Conservation (phyloP, 1,140 invertebrate species). For the Neuroterus valhalla region DNA sequence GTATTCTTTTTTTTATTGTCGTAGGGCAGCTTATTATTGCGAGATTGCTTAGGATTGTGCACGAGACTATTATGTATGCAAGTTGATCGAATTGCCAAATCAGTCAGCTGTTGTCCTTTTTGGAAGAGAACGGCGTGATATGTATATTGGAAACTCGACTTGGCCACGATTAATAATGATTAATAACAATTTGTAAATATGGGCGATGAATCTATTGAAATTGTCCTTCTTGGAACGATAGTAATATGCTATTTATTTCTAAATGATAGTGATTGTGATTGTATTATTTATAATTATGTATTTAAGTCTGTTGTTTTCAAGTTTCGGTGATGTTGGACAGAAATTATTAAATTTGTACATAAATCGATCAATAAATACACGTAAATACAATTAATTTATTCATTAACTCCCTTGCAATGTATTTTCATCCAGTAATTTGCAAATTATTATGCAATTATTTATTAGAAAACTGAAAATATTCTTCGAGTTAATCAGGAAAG, state of each 20-base stretch:
- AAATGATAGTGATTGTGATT: slow-evolving; percentile 58
- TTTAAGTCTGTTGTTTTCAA: slow-evolving; percentile 44
- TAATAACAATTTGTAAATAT: slow-evolving; percentile 21
- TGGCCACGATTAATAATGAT: neutral
- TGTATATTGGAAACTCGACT: slow-evolving; percentile 14
- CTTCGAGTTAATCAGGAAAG: too few species aligned
- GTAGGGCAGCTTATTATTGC: slow-evolving; percentile 23
- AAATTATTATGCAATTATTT: too few species aligned
- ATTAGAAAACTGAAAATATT: too few species aligned
- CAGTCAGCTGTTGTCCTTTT: slow-evolving; percentile 5
- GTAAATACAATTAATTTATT: slow-evolving; percentile 21
- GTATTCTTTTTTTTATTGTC: slow-evolving; percentile 5
- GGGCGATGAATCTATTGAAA: slow-evolving; percentile 7
- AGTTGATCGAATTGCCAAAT: slow-evolving; percentile 23
- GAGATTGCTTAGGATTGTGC: slow-evolving; percentile 11
- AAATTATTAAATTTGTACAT: slow-evolving; percentile 61
- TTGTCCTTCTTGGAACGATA: slow-evolving; percentile 35
- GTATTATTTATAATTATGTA: slow-evolving; percentile 63
- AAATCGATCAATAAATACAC: slow-evolving; percentile 55
- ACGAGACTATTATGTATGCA: slow-evolving; percentile 25
- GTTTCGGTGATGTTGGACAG: slow-evolving; percentile 46
- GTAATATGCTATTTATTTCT: slow-evolving; percentile 61
- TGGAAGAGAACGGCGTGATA: slow-evolving; percentile 1
- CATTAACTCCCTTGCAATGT: neutral
- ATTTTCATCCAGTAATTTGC: too few species aligned